Percentiles rank a stretch among this genome's conserved stretches.
phyloP scores from a whole-genome alignment of 2,113 vertebrate species.

The Oenanthe oenanthe region DNA sequence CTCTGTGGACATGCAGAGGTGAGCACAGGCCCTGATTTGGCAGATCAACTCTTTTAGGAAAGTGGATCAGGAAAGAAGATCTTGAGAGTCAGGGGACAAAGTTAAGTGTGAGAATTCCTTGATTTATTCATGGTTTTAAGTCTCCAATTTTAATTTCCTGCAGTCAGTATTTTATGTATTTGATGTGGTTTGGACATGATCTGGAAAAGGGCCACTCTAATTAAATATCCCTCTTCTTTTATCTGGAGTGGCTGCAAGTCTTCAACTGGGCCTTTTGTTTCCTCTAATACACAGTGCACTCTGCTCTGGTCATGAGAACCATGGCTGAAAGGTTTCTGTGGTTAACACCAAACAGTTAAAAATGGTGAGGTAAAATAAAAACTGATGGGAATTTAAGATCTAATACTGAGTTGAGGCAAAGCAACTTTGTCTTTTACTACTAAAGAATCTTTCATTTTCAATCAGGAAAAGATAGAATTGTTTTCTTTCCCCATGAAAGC shows the following conservation, averaged over 20 bases:
- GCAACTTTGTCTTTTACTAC: neutral
- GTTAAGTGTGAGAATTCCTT: slow-evolving; percentile 6
- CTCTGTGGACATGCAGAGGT: neutral
- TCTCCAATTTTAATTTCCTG: slow-evolving; percentile 51
- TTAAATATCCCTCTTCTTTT: slow-evolving; percentile 22
- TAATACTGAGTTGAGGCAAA: neutral
- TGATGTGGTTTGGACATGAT: slow-evolving; percentile 36
- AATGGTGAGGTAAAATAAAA: neutral
- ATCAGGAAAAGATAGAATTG: neutral
- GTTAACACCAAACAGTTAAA: neutral
- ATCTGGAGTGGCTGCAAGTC: slow-evolving; percentile 33
- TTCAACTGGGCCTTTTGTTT: neutral
- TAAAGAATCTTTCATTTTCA: neutral
- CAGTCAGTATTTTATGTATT: neutral
- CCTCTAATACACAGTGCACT: neutral
- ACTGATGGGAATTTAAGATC: neutral
- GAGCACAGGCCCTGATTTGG: neutral
- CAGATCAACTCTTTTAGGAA: neutral
- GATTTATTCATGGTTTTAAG: neutral
- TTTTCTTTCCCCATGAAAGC: neutral
- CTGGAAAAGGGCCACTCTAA: slow-evolving; percentile 23
- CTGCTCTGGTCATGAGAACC: neutral
- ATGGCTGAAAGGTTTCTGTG: neutral
- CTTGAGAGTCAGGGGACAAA: neutral
- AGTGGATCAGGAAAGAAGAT: neutral